These are phyloP conservation scores for Ditula angustiorana DNA, from an alignment of 2,888 invertebrate species.

Conservation along the genomic window DNA sequence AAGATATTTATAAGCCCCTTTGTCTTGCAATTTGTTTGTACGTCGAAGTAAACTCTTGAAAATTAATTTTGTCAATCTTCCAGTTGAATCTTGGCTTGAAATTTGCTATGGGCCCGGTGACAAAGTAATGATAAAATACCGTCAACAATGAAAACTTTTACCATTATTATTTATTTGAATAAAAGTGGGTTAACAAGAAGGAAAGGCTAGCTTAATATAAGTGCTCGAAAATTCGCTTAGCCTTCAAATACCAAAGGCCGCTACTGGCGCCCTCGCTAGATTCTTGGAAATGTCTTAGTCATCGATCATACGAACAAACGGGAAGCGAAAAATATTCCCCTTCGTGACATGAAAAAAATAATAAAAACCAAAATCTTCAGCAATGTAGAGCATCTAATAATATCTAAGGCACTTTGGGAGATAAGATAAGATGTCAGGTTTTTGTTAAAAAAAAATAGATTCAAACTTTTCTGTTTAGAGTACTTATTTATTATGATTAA, in stretches of 20 bases:
- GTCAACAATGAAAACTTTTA: not conserved
- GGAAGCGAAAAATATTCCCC: slow-evolving; percentile 23
- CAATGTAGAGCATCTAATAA: not conserved
- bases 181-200: not conserved
- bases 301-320: slow-evolving; percentile 24
- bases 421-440: too few species aligned
- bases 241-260: slow-evolving; percentile 7
- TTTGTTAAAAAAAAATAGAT: too few species aligned
- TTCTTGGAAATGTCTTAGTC: slow-evolving; percentile 14
- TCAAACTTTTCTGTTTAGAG: too few species aligned
- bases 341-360: slow-evolving; percentile 1
- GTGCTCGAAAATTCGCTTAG: not conserved
- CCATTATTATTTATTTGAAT: not conserved
- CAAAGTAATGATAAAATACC: too few species aligned
- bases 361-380: not conserved
- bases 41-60: too few species aligned
- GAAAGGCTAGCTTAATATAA: not conserved
- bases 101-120: too few species aligned
- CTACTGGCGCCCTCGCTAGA: not conserved
- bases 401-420: not conserved
- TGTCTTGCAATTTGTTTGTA: too few species aligned
- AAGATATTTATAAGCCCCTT: too few species aligned
- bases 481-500: too few species aligned
- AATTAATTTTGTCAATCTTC: too few species aligned
- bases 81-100: too few species aligned